A percentile compares a stretch with the other conserved stretches of the same genome.
These are phyloP conservation scores for Ophioninae sp. DNA, from an alignment of 2,888 invertebrate species.

Conservation along the genomic window DNA sequence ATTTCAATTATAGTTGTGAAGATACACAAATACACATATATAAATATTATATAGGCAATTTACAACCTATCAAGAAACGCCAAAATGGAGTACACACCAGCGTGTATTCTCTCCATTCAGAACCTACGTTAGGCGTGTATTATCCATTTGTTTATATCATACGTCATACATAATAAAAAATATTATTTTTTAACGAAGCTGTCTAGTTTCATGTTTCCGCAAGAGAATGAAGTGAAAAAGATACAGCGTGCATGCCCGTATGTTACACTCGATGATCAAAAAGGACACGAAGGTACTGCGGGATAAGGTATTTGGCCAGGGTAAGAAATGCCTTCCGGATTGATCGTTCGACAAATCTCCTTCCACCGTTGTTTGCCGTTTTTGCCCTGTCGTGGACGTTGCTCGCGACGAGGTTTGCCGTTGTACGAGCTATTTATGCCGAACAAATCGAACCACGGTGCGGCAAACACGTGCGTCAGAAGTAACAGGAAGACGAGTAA, in stretches of 20 bases:
- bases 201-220: constrained; percentile 9
- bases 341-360: constrained; percentile 87
- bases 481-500: constrained; percentile 69
- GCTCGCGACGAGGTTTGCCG: constrained; percentile 41
- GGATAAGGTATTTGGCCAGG: constrained; percentile 83
- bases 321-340: constrained; percentile 84
- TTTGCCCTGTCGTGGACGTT: constrained; percentile 69
- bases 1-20: constrained; percentile 43
- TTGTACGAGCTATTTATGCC: constrained; percentile 62
- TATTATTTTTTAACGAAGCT: constrained; percentile 50
- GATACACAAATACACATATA: constrained; percentile 38
- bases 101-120: constrained; percentile 29
- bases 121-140: constrained; percentile 44
- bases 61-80: constrained; percentile 33
- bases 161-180: constrained; percentile 46
- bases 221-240: constrained; percentile 39
- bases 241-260: background rate
- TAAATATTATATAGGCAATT: constrained; percentile 39
- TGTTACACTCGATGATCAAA: constrained; percentile 76
- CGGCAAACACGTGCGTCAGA: constrained; percentile 66
- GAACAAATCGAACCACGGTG: constrained; percentile 74
- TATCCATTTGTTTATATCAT: constrained; percentile 39
- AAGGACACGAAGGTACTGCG: constrained; percentile 85
- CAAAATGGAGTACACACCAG: constrained; percentile 18
- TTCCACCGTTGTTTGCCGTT: constrained; percentile 84